These are phyloP conservation scores for Scomberomorus guttatus DNA, from an alignment of 2,797 vertebrate species.

Conservation along the genomic window DNA sequence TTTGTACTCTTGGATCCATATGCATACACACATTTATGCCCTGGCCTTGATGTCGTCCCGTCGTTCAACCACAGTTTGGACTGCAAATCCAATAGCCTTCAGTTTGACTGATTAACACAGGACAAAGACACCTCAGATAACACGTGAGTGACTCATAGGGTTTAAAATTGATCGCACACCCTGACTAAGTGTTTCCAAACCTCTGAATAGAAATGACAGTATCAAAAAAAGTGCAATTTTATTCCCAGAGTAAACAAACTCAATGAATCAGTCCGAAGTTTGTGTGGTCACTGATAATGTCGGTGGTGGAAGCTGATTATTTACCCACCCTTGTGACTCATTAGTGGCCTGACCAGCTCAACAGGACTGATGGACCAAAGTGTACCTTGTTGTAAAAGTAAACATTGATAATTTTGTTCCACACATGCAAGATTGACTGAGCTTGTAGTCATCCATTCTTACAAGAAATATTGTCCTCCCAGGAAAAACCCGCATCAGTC, in stretches of 20 bases:
- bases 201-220: conserved; percentile 13
- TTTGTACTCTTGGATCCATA: conserved; percentile 21
- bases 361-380: conserved; percentile 33
- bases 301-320: conserved; percentile 69
- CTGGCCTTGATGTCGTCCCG: conserved; percentile 55
- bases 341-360: conserved; percentile 54
- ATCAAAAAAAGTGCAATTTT: conserved; percentile 47
- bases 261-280: conserved; percentile 20
- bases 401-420: conserved; percentile 46
- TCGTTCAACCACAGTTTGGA: conserved; percentile 66
- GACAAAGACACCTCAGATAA: conserved; percentile 61
- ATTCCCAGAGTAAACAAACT: conserved; percentile 49
- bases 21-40: conserved; percentile 20
- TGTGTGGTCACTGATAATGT: conserved; percentile 57
- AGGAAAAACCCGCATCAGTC: background rate
- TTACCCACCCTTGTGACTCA: conserved; percentile 69
- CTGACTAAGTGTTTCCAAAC: conserved; percentile 46
- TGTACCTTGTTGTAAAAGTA: conserved; percentile 41
- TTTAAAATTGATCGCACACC: conserved; percentile 52
- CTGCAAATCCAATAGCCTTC: conserved; percentile 65
- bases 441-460: conserved; percentile 18
- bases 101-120: conserved; percentile 47
- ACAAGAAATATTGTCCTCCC: background rate
- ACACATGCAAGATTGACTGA: conserved; percentile 27
- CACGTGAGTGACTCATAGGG: conserved; percentile 40